A percentile compares a stretch with the other conserved stretches of the same genome.
Evolutionary conservation across 2,113 vertebrate species (phyloP).

Genomic region (Amblyopsis rosae): DNA sequence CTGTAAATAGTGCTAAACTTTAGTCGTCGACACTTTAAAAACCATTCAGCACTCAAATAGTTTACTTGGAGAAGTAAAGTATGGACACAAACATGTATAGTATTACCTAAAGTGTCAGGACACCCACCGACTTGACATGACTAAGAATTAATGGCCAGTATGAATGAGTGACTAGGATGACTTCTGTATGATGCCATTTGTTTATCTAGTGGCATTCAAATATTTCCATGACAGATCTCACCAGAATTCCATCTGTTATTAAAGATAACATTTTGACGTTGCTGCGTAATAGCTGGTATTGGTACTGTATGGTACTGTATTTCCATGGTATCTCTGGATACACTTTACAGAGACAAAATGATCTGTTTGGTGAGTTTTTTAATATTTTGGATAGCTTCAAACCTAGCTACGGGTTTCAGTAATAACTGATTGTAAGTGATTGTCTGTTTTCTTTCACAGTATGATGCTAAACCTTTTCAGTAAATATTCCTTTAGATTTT

Average conservation of each 20-base stretch:
- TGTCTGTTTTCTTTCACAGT: neutral
- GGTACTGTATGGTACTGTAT: neutral
- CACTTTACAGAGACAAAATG: neutral
- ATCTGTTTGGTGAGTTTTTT: too few relatives aligned
- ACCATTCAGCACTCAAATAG: neutral
- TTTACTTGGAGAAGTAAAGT: neutral
- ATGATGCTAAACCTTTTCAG: too few relatives aligned
- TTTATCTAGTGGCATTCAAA: neutral
- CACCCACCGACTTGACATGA: neutral
- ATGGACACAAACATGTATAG: too few relatives aligned
- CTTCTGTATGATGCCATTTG: neutral
- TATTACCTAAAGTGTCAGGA: too few relatives aligned
- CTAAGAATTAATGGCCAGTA: neutral
- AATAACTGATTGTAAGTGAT: neutral
- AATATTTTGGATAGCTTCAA: too few relatives aligned
- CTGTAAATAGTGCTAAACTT: neutral
- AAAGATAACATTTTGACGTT: neutral
- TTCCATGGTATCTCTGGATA: constrained; percentile 16
- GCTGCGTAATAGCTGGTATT: neutral
- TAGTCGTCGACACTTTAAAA: neutral
- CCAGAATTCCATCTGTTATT: neutral
- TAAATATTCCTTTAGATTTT: too few relatives aligned
- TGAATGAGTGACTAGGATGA: neutral
- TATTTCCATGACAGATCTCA: neutral
- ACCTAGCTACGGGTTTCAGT: neutral